Evolutionary conservation across 2,888 invertebrate genomes (phyloP).

Genomic region (Parnassius apollo): DNA sequence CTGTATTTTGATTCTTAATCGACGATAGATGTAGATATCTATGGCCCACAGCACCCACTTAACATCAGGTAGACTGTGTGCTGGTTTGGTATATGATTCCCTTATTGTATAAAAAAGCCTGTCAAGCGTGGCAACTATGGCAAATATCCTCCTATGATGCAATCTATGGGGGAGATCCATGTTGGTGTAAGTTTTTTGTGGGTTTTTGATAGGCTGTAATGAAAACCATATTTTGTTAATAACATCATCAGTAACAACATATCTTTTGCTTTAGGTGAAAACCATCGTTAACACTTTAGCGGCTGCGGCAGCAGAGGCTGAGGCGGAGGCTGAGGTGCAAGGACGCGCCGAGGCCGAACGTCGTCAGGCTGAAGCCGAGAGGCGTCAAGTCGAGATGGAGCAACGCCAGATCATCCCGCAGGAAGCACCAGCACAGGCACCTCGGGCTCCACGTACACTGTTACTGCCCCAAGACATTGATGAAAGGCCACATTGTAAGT

Average conservation of each 20-base stretch:
- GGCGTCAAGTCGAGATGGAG: slow-evolving; percentile 45
- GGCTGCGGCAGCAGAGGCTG: slow-evolving; percentile 63
- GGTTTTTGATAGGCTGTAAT: too few relatives aligned
- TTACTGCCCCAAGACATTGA: slow-evolving; percentile 82
- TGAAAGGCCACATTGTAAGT: slow-evolving; percentile 90
- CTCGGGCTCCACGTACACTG: slow-evolving; percentile 76
- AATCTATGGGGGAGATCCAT: too few relatives aligned
- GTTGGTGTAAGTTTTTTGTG: too few relatives aligned
- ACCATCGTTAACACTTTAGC: slow-evolving; percentile 72
- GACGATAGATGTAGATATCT: too few relatives aligned
- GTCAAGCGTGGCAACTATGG: too few relatives aligned
- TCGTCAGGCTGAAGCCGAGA: slow-evolving; percentile 40
- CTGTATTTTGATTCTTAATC: too few relatives aligned
- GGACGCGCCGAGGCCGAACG: slow-evolving; percentile 56
- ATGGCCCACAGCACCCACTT: too few relatives aligned
- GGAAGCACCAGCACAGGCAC: slow-evolving; percentile 64
- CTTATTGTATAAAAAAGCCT: too few relatives aligned
- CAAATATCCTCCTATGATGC: too few relatives aligned
- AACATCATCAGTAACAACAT: not conserved
- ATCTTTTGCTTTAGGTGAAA: slow-evolving; percentile 55
- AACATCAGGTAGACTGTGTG: too few relatives aligned
- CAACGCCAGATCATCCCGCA: slow-evolving; percentile 40
- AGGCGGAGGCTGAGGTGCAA: slow-evolving; percentile 51
- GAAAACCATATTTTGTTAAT: too few relatives aligned
- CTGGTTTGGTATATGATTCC: too few relatives aligned